Percentiles rank a stretch among this genome's conserved stretches.
Conservation (phyloP, 1,140 invertebrate species). For the Drosophila arawakana region DNA sequence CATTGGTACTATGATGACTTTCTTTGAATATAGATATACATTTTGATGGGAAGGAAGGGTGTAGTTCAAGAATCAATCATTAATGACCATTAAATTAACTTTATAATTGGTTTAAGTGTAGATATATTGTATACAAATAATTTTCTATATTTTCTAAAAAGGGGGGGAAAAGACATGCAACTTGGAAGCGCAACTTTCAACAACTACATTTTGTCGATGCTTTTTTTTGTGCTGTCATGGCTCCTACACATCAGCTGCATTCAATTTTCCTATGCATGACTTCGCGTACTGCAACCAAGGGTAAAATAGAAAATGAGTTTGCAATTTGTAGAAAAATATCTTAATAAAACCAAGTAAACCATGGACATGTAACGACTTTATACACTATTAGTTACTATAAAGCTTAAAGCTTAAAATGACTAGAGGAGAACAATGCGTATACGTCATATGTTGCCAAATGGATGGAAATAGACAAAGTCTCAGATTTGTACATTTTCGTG, state of each 20-base stretch:
- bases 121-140: background rate
- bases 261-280: slow-evolving; percentile 16
- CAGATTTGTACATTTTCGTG: slow-evolving; percentile 1
- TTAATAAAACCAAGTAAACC: background rate
- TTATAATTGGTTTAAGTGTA: too few species aligned
- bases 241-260: slow-evolving; percentile 56
- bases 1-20: too few species aligned
- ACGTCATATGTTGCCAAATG: slow-evolving; percentile 19
- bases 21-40: too few species aligned
- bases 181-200: background rate
- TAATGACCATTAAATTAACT: too few species aligned
- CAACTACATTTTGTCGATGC: slow-evolving; percentile 13
- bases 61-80: too few species aligned
- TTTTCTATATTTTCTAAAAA: background rate
- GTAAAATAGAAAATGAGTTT: slow-evolving; percentile 36
- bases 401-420: background rate
- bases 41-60: too few species aligned
- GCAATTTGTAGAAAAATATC: slow-evolving; percentile 22
- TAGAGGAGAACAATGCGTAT: slow-evolving; percentile 29
- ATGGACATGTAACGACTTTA: background rate
- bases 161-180: too few species aligned
- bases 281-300: slow-evolving; percentile 41
- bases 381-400: too few species aligned
- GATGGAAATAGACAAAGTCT: slow-evolving; percentile 33
- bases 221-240: slow-evolving; percentile 55